Conservation (phyloP, 2,113 vertebrate species). For the Erinaceus europaeus region DNA sequence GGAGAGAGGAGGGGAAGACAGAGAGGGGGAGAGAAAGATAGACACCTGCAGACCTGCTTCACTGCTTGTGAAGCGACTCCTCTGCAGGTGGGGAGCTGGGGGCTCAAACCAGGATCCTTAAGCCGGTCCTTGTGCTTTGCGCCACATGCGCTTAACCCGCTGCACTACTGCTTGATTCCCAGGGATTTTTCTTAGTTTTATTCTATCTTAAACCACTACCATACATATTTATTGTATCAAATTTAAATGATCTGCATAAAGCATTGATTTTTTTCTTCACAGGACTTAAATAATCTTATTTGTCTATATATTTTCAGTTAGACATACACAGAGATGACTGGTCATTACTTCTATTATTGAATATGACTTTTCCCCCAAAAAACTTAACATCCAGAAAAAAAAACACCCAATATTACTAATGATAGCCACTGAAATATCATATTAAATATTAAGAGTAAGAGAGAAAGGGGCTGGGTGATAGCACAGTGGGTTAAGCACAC, state of each 20-base stretch:
- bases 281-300: neutral
- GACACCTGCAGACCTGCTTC: too few species aligned
- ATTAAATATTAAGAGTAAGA: too few species aligned
- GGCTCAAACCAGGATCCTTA: too few species aligned
- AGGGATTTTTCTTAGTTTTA: neutral
- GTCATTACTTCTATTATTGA: neutral
- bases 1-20: too few species aligned
- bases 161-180: too few species aligned
- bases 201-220: neutral
- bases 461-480: too few species aligned
- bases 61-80: too few species aligned
- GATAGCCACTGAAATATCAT: neutral
- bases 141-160: too few species aligned
- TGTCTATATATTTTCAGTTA: neutral
- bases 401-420: neutral
- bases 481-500: too few species aligned
- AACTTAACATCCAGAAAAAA: neutral
- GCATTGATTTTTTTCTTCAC: neutral
- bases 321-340: neutral
- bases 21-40: too few species aligned
- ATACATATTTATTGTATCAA: neutral
- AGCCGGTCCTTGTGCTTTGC: too few species aligned
- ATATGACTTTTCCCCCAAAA: neutral
- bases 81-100: too few species aligned
- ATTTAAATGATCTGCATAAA: neutral